Evolutionary conservation across 2,888 invertebrate species (phyloP), one percentile per base, ranked within the genome.

Genomic region (Diarsia dahlii): DNA sequence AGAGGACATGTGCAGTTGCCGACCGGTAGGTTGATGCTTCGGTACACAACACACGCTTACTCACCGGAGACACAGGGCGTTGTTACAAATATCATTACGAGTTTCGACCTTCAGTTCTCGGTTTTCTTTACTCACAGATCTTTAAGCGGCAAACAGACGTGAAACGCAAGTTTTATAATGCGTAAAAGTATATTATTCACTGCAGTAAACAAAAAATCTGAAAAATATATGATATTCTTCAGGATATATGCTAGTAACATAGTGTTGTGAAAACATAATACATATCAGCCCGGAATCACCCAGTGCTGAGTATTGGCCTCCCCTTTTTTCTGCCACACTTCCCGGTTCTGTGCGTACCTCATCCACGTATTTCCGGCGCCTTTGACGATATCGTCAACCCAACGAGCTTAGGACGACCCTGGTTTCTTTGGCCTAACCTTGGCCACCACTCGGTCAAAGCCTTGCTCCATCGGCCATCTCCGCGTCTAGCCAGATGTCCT

Each of bases 1-100:
- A 99, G 93, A 97, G 99, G 89, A 99, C 99, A 81, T 99, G 99
- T 92, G 98, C 98, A 90, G 99, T 99, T 1, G 99, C 99, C 62
- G 99, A 99, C 93, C 95, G 96, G 96, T 96, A 58, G 13, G 54
- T 20, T 48, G 23, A 20, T 48, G 0, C 15, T 64, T 58, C n/a
- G 28, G n/a, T 18, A 50, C n/a, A 71, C 18, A 48, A 5, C 8
- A 15, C 6, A 23, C 58, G 8, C 15, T 15, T 5, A 8, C 6
- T 58, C 15, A 56, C 13, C 56, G 56, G 23, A 23, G 56, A 13
- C 23, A 56, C 56, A 13, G 0, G 54, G 23, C 13, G 12, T 56
- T 23, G 5, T 56, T 12, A 5, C 54, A 54, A 54, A 2, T 54
- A n/a, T n/a, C 3, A 54, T n/a, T n/a, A 54, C 54, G 12, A n/a